These are phyloP conservation scores for Tympanoctomys barrerae DNA, from an alignment of 2,797 vertebrate genomes.

Conservation along the genomic window DNA sequence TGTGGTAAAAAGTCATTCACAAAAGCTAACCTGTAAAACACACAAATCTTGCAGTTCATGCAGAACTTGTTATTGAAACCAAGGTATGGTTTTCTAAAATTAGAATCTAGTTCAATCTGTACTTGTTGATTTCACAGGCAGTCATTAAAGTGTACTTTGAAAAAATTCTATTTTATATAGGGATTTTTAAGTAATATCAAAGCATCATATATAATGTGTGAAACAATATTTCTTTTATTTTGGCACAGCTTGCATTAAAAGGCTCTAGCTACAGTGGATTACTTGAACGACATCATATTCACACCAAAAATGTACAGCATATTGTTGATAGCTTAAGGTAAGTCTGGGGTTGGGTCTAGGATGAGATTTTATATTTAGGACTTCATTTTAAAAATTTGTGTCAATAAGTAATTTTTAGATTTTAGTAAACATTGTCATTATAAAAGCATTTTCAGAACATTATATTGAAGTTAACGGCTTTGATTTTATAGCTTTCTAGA, in stretches of 20 bases:
- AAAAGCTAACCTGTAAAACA: neutral
- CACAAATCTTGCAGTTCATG: neutral
- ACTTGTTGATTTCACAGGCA: neutral
- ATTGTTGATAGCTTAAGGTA: constrained; percentile 95
- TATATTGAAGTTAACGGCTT: neutral
- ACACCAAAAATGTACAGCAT: constrained; percentile 95
- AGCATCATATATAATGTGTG: neutral
- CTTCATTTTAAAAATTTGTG: constrained; percentile 37
- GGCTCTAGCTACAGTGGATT: constrained; percentile 98
- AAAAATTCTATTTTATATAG: constrained; percentile 23
- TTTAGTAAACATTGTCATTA: constrained; percentile 42
- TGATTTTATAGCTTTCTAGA: constrained; percentile 31
- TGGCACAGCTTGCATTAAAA: constrained; percentile 95
- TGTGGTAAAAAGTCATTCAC: constrained; percentile 31
- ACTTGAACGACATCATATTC: constrained; percentile 96
- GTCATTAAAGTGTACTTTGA: constrained; percentile 45
- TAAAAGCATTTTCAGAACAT: constrained; percentile 48
- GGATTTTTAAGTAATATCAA: constrained; percentile 23
- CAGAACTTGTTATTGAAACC: constrained; percentile 36
- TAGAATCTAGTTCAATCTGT: constrained; percentile 44
- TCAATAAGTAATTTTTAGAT: neutral
- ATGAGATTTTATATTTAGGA: constrained; percentile 42
- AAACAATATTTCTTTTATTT: constrained; percentile 66
- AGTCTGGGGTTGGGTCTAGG: constrained; percentile 77
- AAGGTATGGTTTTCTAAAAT: constrained; percentile 54